Evolutionary conservation across 2,797 vertebrate genomes (phyloP).

Genomic region (Rhinophrynus dorsalis): DNA sequence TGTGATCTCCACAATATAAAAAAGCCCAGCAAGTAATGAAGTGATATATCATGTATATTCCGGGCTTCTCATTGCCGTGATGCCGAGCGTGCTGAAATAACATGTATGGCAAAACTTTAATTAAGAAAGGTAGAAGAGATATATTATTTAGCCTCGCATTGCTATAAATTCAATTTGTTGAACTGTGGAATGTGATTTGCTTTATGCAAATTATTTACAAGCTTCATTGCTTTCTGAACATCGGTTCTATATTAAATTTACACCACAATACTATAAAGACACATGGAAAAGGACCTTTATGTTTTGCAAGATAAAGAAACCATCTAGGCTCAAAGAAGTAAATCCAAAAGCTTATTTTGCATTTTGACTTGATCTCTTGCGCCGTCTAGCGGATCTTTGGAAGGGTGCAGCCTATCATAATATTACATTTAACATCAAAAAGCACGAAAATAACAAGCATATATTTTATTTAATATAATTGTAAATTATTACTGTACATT

Average conservation of each 20-base stretch:
- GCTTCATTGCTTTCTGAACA: conserved; percentile 29
- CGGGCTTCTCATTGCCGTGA: background rate
- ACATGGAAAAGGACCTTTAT: background rate
- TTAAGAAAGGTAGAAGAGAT: conserved; percentile 26
- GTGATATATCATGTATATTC: conserved; percentile 25
- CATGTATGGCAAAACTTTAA: conserved; percentile 44
- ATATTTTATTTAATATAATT: too few species aligned
- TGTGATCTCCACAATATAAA: background rate
- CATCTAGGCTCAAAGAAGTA: background rate
- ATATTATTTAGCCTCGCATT: conserved; percentile 24
- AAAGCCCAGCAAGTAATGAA: conserved; percentile 12
- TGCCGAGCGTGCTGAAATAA: conserved; percentile 9
- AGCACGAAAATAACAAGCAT: too few species aligned
- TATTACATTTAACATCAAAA: background rate
- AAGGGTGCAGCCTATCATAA: conserved; percentile 65
- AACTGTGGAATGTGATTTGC: conserved; percentile 21
- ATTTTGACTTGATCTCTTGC: conserved; percentile 81
- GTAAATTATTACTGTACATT: too few species aligned
- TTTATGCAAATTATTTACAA: conserved; percentile 37
- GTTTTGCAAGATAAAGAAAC: conserved; percentile 11
- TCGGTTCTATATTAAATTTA: conserved; percentile 21
- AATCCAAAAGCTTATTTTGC: conserved; percentile 39
- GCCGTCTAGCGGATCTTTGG: conserved; percentile 86
- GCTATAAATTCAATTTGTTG: conserved; percentile 29
- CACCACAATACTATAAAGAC: conserved; percentile 15